These are phyloP conservation scores for Darevskia mixta DNA, from an alignment of 2,797 vertebrate species.

Conservation along the genomic window DNA sequence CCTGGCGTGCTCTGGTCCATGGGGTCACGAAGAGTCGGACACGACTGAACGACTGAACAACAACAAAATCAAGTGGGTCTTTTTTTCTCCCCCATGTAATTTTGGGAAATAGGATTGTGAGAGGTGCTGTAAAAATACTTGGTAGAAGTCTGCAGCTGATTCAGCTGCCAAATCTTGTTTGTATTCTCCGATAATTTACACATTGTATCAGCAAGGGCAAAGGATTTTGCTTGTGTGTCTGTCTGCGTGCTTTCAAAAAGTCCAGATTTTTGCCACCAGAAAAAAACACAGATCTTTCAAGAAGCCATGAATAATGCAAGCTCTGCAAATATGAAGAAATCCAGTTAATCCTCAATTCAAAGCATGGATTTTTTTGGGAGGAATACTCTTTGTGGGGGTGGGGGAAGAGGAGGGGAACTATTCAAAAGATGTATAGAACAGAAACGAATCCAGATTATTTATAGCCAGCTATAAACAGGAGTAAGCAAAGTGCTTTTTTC, in stretches of 20 bases:
- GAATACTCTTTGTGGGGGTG: background rate
- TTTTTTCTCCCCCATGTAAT: background rate
- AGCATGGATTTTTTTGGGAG: background rate
- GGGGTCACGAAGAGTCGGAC: too few species aligned
- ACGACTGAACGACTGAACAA: too few species aligned
- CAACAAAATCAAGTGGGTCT: background rate
- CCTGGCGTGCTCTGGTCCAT: too few species aligned
- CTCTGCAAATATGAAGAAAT: background rate
- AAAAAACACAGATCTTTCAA: background rate
- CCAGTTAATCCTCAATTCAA: slow-evolving; percentile 1
- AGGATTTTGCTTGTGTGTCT: background rate
- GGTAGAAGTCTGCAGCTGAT: background rate
- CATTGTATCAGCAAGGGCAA: slow-evolving; percentile 12
- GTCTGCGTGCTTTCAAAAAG: background rate
- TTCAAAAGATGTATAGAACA: background rate
- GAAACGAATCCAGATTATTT: slow-evolving; percentile 15
- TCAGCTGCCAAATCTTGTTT: slow-evolving; percentile 22
- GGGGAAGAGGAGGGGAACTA: too few species aligned
- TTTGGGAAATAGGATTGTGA: background rate
- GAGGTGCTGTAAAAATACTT: background rate
- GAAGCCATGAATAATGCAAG: background rate
- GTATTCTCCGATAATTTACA: slow-evolving; percentile 4
- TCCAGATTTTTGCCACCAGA: background rate
- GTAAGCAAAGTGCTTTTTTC: background rate
- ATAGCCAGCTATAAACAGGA: background rate